phyloP scores from a whole-genome alignment of 2,888 invertebrate genomes.

The Tetramorium bicarinatum region DNA sequence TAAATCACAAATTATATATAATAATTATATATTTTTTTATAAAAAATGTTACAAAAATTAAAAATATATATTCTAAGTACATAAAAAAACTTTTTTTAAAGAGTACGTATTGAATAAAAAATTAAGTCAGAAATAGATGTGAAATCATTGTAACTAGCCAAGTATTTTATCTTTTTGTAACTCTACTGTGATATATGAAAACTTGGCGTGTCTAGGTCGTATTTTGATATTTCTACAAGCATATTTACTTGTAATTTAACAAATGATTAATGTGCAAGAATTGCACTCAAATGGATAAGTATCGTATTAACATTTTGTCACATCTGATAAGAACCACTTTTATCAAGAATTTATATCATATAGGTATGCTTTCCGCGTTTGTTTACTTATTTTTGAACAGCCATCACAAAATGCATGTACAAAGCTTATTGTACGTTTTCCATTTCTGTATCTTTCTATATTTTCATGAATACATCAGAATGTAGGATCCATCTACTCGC shows the following conservation, averaged over 20 bases:
- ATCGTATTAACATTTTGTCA: neutral
- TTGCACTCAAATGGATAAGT: neutral
- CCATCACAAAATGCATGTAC: neutral
- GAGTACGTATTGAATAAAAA: too few relatives aligned
- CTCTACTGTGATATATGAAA: neutral
- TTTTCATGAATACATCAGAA: conserved; percentile 28
- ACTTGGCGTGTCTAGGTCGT: neutral
- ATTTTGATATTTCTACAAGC: neutral
- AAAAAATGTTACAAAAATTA: too few relatives aligned
- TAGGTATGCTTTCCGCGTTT: neutral
- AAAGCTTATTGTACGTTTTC: neutral
- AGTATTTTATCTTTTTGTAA: neutral
- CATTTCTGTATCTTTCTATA: conserved; percentile 19
- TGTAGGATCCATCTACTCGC: conserved; percentile 49
- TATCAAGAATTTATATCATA: conserved; percentile 1
- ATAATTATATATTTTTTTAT: neutral
- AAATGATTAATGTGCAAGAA: neutral
- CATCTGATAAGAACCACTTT: conserved; percentile 11
- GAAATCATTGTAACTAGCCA: neutral
- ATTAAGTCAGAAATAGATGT: too few relatives aligned
- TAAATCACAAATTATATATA: neutral
- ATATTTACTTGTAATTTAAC: neutral
- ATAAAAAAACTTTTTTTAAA: too few relatives aligned
- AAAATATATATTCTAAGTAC: too few relatives aligned
- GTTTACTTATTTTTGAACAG: neutral